Evolutionary conservation across 1,140 invertebrate genomes (phyloP).

Genomic region (Drosophila gunungcola): DNA sequence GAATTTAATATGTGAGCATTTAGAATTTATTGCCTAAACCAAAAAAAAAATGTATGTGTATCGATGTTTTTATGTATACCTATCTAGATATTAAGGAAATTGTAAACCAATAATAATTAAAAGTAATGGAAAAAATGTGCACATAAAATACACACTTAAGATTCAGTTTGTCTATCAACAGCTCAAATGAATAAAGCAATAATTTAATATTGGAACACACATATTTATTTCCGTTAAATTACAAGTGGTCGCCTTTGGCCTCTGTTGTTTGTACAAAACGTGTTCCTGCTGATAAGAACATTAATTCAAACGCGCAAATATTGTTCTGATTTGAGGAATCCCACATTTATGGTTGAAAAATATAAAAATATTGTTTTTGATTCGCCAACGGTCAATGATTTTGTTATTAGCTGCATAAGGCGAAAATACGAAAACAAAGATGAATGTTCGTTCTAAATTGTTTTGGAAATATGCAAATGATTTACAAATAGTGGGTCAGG

Average conservation of each 20-base stretch:
- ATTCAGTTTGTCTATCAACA: not conserved
- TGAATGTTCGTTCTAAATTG: not conserved
- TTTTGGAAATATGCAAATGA: conserved; percentile 40
- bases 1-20: conserved; percentile 24
- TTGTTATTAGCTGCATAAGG: conserved; percentile 35
- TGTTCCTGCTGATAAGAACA: conserved; percentile 33
- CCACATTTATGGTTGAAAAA: conserved; percentile 34
- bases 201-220: not conserved
- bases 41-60: conserved; percentile 32
- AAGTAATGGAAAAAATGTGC: not conserved
- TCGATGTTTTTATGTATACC: conserved; percentile 8
- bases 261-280: conserved; percentile 3
- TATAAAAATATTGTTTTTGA: conserved; percentile 32
- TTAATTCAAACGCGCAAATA: conserved; percentile 30
- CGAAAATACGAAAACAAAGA: conserved; percentile 18
- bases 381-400: conserved; percentile 26
- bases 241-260: conserved; percentile 15
- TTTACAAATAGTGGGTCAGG: conserved; percentile 21
- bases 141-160: too few species aligned
- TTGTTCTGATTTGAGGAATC: conserved; percentile 35
- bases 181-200: not conserved
- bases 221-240: conserved; percentile 32
- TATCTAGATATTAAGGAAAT: conserved; percentile 33
- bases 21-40: conserved; percentile 34
- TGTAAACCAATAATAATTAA: not conserved